Conservation (phyloP, 2,113 vertebrate genomes). For the Todiramphus chloris region DNA sequence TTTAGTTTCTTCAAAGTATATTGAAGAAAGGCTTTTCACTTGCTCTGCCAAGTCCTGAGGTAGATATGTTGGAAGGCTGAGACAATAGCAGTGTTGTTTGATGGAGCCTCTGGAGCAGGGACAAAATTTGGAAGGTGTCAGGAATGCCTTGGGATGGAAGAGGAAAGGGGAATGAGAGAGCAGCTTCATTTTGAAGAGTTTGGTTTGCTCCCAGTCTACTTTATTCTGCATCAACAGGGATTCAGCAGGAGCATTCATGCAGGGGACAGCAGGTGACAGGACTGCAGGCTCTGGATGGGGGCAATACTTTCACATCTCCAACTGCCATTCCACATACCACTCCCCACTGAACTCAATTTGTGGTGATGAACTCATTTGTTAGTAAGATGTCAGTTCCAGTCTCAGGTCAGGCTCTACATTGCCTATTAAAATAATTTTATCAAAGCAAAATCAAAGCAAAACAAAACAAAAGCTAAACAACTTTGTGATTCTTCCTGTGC, state of each 20-base stretch:
- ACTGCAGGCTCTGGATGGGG: background rate
- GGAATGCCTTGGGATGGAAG: background rate
- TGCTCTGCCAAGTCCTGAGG: background rate
- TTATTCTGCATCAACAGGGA: background rate
- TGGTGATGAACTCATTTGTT: background rate
- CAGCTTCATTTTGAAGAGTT: constrained; percentile 3
- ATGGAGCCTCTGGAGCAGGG: background rate
- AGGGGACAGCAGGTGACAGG: constrained; percentile 30
- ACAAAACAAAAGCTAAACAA: background rate
- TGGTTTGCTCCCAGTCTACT: background rate
- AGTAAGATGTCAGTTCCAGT: background rate
- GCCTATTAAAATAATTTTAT: background rate
- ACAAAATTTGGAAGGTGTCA: background rate
- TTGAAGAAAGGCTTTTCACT: background rate
- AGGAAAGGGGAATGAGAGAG: background rate
- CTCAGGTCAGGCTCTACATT: background rate
- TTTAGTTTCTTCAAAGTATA: background rate
- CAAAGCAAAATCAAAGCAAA: background rate
- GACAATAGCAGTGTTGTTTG: background rate
- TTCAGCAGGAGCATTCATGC: constrained; percentile 27
- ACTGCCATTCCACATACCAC: background rate
- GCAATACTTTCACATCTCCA: background rate
- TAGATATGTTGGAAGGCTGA: background rate
- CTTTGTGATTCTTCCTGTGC: background rate
- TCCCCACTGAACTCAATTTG: background rate